phyloP scores from a whole-genome alignment of 2,113 vertebrate species.

The Varanus komodoensis region DNA sequence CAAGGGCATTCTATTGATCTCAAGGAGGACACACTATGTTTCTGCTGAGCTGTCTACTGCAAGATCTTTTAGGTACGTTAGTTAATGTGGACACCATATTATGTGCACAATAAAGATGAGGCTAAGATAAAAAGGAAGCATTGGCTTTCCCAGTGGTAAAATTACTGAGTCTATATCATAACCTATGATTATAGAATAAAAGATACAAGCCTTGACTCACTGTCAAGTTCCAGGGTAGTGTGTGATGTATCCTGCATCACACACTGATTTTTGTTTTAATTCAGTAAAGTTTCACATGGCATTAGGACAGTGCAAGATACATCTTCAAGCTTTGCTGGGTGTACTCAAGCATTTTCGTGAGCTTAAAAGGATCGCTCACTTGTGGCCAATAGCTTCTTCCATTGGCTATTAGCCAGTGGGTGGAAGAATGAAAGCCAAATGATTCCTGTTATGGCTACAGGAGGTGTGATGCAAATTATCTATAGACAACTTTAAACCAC shows the following conservation, averaged over 20 bases:
- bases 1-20: constrained; percentile 43
- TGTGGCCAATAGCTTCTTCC: background rate
- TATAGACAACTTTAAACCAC: background rate
- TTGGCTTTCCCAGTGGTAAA: background rate
- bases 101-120: background rate
- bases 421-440: background rate
- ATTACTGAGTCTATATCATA: background rate
- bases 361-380: background rate
- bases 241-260: background rate
- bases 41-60: constrained; percentile 29
- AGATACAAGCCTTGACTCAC: background rate
- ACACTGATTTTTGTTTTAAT: background rate
- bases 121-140: constrained; percentile 9
- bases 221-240: background rate
- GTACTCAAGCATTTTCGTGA: background rate
- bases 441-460: background rate
- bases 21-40: constrained; percentile 8
- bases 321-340: background rate
- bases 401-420: background rate
- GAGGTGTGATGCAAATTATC: constrained; percentile 10
- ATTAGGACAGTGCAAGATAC: background rate
- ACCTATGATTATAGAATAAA: background rate
- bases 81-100: background rate
- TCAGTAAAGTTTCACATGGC: background rate
- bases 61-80: constrained; percentile 8